Evolutionary conservation across 2,888 invertebrate genomes (phyloP).

Genomic region (Morinoia aosen): DNA sequence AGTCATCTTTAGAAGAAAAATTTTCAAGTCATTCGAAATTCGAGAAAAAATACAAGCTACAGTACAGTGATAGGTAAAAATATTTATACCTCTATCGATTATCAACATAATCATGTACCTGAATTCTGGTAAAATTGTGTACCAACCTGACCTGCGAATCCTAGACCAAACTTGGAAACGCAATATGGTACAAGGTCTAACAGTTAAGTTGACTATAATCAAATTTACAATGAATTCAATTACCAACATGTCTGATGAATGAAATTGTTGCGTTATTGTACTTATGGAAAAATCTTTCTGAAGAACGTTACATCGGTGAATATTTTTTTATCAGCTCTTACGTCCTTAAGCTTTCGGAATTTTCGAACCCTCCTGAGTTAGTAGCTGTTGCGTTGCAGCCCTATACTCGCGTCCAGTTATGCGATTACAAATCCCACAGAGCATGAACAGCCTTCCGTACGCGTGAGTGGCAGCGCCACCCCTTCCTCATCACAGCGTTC

Average conservation of each 20-base stretch:
- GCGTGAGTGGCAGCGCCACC: not conserved
- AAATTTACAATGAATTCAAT: not conserved
- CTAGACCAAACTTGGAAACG: too few species aligned
- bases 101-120: too few species aligned
- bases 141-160: too few species aligned
- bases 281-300: not conserved
- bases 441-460: not conserved
- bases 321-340: not conserved
- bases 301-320: not conserved
- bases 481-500: not conserved
- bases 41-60: too few species aligned
- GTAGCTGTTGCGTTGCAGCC: not conserved
- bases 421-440: not conserved
- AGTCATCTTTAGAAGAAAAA: too few species aligned
- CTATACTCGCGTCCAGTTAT: not conserved
- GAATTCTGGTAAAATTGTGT: too few species aligned
- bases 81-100: too few species aligned
- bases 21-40: too few species aligned
- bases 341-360: not conserved
- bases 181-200: not conserved
- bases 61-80: too few species aligned
- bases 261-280: not conserved
- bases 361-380: not conserved
- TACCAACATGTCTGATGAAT: not conserved
- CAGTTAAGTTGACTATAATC: not conserved